Evolutionary conservation across 2,888 invertebrate genomes (phyloP).

Genomic region (Drosophila borealis): DNA sequence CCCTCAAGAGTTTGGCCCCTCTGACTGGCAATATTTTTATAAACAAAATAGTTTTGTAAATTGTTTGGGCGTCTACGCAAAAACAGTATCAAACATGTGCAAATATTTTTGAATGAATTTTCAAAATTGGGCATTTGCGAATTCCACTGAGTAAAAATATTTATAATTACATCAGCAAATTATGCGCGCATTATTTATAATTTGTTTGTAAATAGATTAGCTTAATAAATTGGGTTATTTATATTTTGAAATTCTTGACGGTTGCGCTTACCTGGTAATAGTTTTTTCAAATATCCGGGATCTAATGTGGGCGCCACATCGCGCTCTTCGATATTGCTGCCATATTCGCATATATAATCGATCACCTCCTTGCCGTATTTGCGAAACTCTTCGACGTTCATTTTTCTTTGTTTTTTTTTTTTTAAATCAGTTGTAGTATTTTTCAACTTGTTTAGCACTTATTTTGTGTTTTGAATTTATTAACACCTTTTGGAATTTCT

Average conservation of each 20-base stretch:
- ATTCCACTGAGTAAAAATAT: slow-evolving; percentile 30
- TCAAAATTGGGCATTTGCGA: slow-evolving; percentile 1
- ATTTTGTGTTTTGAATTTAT: not conserved
- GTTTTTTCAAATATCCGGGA: slow-evolving; percentile 90
- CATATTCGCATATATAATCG: slow-evolving; percentile 92
- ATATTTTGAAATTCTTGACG: not conserved
- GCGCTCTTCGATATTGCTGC: slow-evolving; percentile 88
- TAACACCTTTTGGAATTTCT: slow-evolving; percentile 19
- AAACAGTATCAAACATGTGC: slow-evolving; percentile 17
- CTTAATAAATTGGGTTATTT: slow-evolving; percentile 3
- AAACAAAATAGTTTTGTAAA: slow-evolving; percentile 32
- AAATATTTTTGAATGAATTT: slow-evolving; percentile 34
- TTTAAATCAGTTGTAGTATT: slow-evolving; percentile 8
- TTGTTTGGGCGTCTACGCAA: slow-evolving; percentile 3
- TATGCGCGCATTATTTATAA: slow-evolving; percentile 6
- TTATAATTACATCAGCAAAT: slow-evolving; percentile 17
- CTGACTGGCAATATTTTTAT: slow-evolving; percentile 11
- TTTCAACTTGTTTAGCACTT: slow-evolving; percentile 25
- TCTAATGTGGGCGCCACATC: slow-evolving; percentile 91
- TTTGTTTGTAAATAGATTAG: not conserved
- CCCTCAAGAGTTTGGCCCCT: slow-evolving; percentile 16
- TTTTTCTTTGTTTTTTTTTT: slow-evolving; percentile 83
- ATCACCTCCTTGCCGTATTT: slow-evolving; percentile 92
- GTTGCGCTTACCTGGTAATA: slow-evolving; percentile 87
- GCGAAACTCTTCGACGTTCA: slow-evolving; percentile 92